Percentiles rank a stretch among this genome's conserved stretches.
Conservation (phyloP, 2,888 invertebrate species). For the Philereme transversata region DNA sequence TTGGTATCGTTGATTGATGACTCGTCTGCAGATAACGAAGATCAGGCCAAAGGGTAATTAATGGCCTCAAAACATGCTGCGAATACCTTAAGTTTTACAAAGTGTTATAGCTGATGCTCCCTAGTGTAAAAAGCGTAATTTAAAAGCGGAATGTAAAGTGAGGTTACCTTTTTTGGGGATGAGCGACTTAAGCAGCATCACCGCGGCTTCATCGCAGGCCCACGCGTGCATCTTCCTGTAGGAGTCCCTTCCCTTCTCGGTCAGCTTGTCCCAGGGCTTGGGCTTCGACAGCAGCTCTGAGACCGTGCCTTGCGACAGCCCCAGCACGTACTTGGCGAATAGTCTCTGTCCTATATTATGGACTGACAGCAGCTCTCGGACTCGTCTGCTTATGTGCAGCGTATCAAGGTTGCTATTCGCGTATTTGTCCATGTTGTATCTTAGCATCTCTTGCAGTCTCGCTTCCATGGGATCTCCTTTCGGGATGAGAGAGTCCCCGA, state of each 20-base stretch:
- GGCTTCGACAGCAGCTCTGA: conserved; percentile 99
- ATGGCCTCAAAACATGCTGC: conserved; percentile 36
- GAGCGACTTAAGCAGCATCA: conserved; percentile 98
- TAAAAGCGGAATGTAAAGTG: conserved; percentile 47
- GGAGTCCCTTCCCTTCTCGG: conserved; percentile 99
- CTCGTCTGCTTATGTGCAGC: conserved; percentile 95
- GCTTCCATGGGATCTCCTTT: conserved; percentile 98
- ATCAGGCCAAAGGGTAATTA: conserved; percentile 45
- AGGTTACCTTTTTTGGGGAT: conserved; percentile 98
- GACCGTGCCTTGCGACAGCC: conserved; percentile 98
- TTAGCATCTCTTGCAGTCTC: conserved; percentile 94
- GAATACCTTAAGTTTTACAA: conserved; percentile 9
- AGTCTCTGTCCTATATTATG: conserved; percentile 99
- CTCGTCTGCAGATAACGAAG: conserved; percentile 56
- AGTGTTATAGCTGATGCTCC: neutral
- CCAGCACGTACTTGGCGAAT: conserved; percentile 99
- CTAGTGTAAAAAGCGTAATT: conserved; percentile 37
- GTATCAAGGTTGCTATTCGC: conserved; percentile 97
- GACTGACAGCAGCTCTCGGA: conserved; percentile 96
- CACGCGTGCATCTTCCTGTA: conserved; percentile 99
- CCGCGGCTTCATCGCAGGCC: conserved; percentile 99
- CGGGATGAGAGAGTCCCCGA: conserved; percentile 95
- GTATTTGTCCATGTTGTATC: conserved; percentile 98
- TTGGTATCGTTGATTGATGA: conserved; percentile 72
- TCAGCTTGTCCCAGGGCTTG: conserved; percentile 99